These are phyloP conservation scores for Orthosia gracilis DNA, from an alignment of 2,888 invertebrate genomes.

Conservation along the genomic window DNA sequence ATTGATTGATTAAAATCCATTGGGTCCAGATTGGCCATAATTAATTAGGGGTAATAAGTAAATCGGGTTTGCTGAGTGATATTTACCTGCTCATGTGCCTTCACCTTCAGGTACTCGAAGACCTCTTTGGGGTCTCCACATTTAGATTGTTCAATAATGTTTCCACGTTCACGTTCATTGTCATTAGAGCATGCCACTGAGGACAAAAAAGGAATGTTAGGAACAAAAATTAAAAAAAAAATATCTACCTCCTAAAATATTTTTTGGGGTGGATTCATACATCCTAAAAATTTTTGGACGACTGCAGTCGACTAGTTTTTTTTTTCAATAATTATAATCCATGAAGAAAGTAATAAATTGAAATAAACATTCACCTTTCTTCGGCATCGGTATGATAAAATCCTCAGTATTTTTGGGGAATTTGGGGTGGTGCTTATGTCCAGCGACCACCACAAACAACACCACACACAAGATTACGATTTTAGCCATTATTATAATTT, in stretches of 20 bases:
- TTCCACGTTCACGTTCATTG: slow-evolving; percentile 76
- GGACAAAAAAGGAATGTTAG: slow-evolving; percentile 62
- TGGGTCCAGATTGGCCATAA: neutral
- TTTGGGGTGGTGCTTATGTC: slow-evolving; percentile 81
- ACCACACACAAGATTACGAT: slow-evolving; percentile 78
- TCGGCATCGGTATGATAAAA: slow-evolving; percentile 71
- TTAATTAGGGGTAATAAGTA: slow-evolving; percentile 13
- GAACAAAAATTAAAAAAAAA: neutral
- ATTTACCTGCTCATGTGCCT: slow-evolving; percentile 83
- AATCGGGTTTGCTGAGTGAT: slow-evolving; percentile 25
- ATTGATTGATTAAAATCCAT: slow-evolving; percentile 9
- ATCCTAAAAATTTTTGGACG: no score
- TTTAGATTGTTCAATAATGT: slow-evolving; percentile 82
- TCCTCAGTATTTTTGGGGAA: slow-evolving; percentile 76
- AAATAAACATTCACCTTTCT: slow-evolving; percentile 76
- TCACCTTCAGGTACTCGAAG: slow-evolving; percentile 80
- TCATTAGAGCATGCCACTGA: slow-evolving; percentile 82
- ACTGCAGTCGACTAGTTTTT: neutral
- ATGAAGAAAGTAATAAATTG: slow-evolving; percentile 2
- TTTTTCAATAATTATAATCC: neutral
- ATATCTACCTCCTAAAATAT: no score
- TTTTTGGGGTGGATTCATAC: neutral
- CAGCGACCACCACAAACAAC: slow-evolving; percentile 77
- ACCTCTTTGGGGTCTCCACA: slow-evolving; percentile 86
- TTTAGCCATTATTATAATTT: slow-evolving; percentile 78